These are phyloP conservation scores for Chorisops tibialis DNA, from an alignment of 2,888 invertebrate genomes.

Conservation along the genomic window DNA sequence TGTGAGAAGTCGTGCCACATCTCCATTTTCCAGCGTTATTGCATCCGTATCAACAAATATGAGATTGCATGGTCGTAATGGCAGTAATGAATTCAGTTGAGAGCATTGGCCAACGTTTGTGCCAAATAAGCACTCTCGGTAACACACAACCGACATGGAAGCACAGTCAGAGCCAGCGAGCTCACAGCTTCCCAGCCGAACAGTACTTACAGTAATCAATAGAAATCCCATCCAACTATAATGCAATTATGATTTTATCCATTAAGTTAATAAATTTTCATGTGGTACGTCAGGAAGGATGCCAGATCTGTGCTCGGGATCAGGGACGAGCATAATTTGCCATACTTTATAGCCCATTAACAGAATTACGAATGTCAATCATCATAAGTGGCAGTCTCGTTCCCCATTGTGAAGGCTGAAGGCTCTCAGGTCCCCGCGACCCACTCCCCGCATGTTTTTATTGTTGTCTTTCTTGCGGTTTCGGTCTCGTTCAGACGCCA, in stretches of 20 bases:
- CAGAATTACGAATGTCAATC: conserved; percentile 42
- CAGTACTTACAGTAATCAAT: conserved; percentile 25
- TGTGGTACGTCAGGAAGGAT: conserved; percentile 33
- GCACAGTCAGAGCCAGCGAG: too few relatives aligned
- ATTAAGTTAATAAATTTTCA: conserved; percentile 40
- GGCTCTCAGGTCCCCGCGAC: conserved; percentile 33
- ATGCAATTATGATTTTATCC: conserved; percentile 38
- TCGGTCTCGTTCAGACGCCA: conserved; percentile 16
- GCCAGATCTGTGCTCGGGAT: conserved; percentile 28
- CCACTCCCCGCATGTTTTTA: conserved; percentile 24
- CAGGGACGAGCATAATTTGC: conserved; percentile 39
- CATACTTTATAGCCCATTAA: conserved; percentile 41
- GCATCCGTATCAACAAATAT: too few relatives aligned
- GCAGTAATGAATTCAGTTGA: too few relatives aligned
- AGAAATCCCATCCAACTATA: conserved; percentile 28
- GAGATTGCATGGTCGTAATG: too few relatives aligned
- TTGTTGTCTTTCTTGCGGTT: conserved; percentile 30
- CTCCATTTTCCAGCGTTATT: too few relatives aligned
- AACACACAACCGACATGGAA: too few relatives aligned
- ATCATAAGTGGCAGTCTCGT: conserved; percentile 41
- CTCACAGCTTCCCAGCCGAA: too few relatives aligned
- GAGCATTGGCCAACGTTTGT: too few relatives aligned
- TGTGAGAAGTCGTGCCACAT: too few relatives aligned
- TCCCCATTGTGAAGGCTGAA: conserved; percentile 34
- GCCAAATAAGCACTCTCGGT: too few relatives aligned